phyloP scores from a whole-genome alignment of 2,888 invertebrate species.

The Euphydryas editha region DNA sequence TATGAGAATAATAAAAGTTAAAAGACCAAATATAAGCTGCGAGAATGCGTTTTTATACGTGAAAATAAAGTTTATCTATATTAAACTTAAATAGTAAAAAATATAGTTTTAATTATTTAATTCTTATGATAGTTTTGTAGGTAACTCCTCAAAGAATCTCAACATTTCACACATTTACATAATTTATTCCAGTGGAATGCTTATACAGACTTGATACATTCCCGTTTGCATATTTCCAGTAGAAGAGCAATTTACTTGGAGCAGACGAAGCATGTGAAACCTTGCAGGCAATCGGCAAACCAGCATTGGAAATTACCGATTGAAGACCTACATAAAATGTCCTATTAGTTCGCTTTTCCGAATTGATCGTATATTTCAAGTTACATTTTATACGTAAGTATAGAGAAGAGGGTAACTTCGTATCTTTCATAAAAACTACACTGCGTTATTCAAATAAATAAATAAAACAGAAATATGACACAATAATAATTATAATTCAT shows the following conservation, averaged over 20 bases:
- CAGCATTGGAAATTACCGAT: slow-evolving; percentile 48
- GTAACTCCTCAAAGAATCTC: not conserved
- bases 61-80: too few species aligned
- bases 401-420: not conserved
- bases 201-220: slow-evolving; percentile 16
- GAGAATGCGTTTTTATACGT: too few species aligned
- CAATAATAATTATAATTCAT: too few species aligned
- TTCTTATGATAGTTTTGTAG: not conserved
- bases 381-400: slow-evolving; percentile 5
- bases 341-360: slow-evolving; percentile 12
- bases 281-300: slow-evolving; percentile 44
- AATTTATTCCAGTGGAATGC: not conserved
- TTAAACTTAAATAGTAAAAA: too few species aligned
- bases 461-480: slow-evolving; percentile 22
- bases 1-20: too few species aligned
- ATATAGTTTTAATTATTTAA: not conserved
- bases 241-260: slow-evolving; percentile 50
- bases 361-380: slow-evolving; percentile 8
- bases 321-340: slow-evolving; percentile 22
- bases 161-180: not conserved
- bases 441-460: slow-evolving; percentile 2
- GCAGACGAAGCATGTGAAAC: slow-evolving; percentile 42
- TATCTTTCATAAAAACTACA: not conserved
- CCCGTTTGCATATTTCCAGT: slow-evolving; percentile 27
- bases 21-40: too few species aligned